Evolutionary conservation across 2,113 vertebrate species (phyloP).

Genomic region (Centropus bengalensis): DNA sequence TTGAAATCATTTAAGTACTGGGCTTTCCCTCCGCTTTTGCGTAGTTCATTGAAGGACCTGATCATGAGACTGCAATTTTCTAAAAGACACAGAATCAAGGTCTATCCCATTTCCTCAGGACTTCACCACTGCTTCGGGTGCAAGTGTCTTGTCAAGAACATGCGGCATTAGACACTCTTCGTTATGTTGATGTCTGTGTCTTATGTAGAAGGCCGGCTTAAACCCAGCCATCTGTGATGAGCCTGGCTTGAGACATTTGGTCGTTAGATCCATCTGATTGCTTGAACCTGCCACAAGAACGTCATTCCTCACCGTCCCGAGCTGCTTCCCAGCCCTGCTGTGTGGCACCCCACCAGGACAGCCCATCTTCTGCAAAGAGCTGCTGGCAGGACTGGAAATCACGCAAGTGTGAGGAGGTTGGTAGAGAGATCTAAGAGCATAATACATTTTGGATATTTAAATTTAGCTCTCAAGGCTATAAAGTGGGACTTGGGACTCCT

Average conservation of each 20-base stretch:
- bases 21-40: background rate
- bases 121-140: background rate
- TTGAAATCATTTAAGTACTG: background rate
- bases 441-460: constrained; percentile 45
- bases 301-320: background rate
- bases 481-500: constrained; percentile 30
- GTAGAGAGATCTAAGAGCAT: constrained; percentile 20
- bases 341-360: background rate
- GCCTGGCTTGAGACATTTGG: background rate
- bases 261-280: constrained; percentile 9
- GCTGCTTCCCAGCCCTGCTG: background rate
- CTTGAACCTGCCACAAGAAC: constrained; percentile 16
- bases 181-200: background rate
- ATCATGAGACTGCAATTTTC: background rate
- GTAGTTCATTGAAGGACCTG: background rate
- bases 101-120: background rate
- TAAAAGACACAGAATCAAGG: background rate
- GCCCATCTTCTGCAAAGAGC: background rate
- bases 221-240: constrained; percentile 16
- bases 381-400: background rate
- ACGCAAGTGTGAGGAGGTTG: background rate
- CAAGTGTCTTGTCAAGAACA: background rate
- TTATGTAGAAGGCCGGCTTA: background rate
- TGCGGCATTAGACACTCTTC: background rate
- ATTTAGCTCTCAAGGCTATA: constrained; percentile 53